Evolutionary conservation across 2,113 vertebrate genomes (phyloP), one percentile per base, ranked within the genome.

Genomic region (Oreotrochilus melanogaster): DNA sequence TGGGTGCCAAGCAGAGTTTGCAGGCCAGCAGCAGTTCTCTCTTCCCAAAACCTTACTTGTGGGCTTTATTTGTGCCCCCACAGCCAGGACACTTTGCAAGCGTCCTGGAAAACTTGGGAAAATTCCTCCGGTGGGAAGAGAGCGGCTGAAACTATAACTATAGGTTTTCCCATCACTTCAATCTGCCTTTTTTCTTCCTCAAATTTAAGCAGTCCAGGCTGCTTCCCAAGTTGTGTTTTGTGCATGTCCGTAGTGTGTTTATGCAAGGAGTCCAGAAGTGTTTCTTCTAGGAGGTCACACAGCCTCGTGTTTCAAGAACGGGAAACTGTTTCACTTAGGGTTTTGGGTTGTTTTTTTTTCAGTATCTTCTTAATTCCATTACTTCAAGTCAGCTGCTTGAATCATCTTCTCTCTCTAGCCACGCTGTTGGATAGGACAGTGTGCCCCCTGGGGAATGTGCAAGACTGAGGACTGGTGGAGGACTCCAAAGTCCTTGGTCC

Each of bases 311-410:
- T 97, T 56, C 84, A n/a, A 86, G 78, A 86, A 89, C 1, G 18
- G 88, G 87, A 92, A 95, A 69, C 76, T n/a, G 60, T 78, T 71
- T 89, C 91, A 92, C 72, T 30, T 54, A 17, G 53, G 54, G n/a
- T 39, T 39, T 39, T 39, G 39, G 4, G 11, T 39, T 39, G 8
- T 37, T 39, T 39, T 75, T 69, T 71, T 21, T 79, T 27, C 37
- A 45, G 61, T 85, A 23, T 82, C 67, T 93, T 89, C 73, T 76
- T 89, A 76, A 82, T 96, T 82, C 70, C 56, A 33, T 88, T 65
- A 74, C 92, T 75, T 94, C 35, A 60, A 85, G 58, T 92, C 91
- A 97, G 78, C 81, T 1, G 19, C 84, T 93, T 78, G 81, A 76
- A 30, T 58, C 87, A 70, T 61, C 81, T 90, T 28, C 57, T 57